These are phyloP conservation scores for Perdita meconis DNA, from an alignment of 2,888 invertebrate species.

Conservation along the genomic window DNA sequence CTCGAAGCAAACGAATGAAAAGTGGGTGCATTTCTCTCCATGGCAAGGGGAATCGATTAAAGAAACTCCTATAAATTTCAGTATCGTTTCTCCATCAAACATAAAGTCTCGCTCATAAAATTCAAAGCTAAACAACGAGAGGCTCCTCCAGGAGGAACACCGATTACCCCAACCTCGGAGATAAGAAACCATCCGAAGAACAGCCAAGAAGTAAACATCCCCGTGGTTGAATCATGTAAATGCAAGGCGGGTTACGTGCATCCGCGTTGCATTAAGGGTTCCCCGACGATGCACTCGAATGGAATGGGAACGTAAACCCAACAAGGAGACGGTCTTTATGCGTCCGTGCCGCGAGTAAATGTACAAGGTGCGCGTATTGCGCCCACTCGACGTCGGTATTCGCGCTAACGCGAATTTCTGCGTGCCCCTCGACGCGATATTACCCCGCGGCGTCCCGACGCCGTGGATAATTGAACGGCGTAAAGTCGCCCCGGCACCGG, in stretches of 20 bases:
- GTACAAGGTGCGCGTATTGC: slow-evolving; percentile 18
- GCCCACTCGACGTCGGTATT: slow-evolving; percentile 48
- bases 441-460: slow-evolving; percentile 44
- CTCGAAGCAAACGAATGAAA: too few species aligned
- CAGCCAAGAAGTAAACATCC: too few species aligned
- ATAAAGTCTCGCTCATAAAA: too few species aligned
- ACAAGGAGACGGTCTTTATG: slow-evolving; percentile 26
- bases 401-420: slow-evolving; percentile 60
- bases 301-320: slow-evolving; percentile 15
- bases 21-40: too few species aligned
- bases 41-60: too few species aligned
- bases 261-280: slow-evolving; percentile 14
- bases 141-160: too few species aligned
- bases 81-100: too few species aligned
- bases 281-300: slow-evolving; percentile 12
- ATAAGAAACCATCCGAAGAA: too few species aligned
- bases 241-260: neutral
- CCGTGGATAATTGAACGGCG: slow-evolving; percentile 66
- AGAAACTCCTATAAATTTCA: too few species aligned
- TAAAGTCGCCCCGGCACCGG: slow-evolving; percentile 51
- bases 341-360: slow-evolving; percentile 14
- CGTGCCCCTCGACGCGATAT: slow-evolving; percentile 51
- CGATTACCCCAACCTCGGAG: too few species aligned
- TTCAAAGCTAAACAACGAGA: too few species aligned
- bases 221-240: too few species aligned